These are phyloP conservation scores for Ramphastos sulfuratus DNA, from an alignment of 2,113 vertebrate genomes.

Conservation along the genomic window DNA sequence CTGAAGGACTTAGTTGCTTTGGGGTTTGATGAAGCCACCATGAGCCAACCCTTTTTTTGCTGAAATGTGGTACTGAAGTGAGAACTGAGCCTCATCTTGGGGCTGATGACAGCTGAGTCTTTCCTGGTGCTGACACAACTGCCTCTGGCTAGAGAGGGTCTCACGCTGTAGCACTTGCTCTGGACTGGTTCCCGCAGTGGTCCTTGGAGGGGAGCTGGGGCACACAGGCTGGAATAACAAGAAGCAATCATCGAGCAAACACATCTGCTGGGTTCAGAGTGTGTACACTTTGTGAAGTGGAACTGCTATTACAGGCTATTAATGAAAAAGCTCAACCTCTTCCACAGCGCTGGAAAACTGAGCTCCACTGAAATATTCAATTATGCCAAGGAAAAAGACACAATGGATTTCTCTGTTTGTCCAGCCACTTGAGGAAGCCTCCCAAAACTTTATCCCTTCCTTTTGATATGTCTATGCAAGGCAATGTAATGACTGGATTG, in stretches of 20 bases:
- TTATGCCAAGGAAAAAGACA: not conserved
- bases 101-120: constrained; percentile 1
- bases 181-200: not conserved
- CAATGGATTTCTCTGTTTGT: not conserved
- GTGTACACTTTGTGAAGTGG: not conserved
- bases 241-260: constrained; percentile 29
- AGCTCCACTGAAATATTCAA: not conserved
- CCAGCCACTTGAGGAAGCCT: not conserved
- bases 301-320: not conserved
- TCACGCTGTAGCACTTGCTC: not conserved
- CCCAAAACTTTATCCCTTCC: not conserved
- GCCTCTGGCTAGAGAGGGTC: not conserved
- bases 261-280: constrained; percentile 23
- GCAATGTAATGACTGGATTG: not conserved
- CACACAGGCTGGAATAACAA: constrained; percentile 34
- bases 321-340: not conserved
- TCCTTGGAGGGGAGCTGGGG: not conserved
- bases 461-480: not conserved
- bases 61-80: not conserved
- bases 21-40: not conserved
- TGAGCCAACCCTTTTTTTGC: not conserved
- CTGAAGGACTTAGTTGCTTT: not conserved
- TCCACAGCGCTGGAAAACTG: not conserved
- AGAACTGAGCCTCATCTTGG: not conserved
- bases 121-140: constrained; percentile 30